Percentiles rank a stretch among this genome's conserved stretches.
These are phyloP conservation scores for Sphaeridia pumilis DNA, from an alignment of 2,888 invertebrate genomes.

Conservation along the genomic window DNA sequence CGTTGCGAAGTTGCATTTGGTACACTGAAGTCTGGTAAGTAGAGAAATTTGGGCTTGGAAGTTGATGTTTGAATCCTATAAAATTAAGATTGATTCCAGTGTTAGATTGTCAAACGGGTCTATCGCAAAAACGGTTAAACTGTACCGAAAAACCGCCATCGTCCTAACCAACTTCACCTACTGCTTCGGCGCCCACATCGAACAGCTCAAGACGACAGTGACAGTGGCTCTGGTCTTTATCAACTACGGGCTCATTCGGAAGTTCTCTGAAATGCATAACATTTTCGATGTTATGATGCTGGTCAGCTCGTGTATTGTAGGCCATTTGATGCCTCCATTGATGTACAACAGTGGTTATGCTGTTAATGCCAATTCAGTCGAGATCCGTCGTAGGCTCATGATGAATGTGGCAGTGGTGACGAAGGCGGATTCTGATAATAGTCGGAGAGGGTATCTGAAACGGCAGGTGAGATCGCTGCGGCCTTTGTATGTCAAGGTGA, in stretches of 20 bases:
- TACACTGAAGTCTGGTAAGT: conserved; percentile 1
- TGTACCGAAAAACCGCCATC: not conserved
- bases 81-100: no score
- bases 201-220: conserved; percentile 1
- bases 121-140: not conserved
- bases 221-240: conserved; percentile 1
- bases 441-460: not conserved
- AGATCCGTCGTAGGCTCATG: not conserved
- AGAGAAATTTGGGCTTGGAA: no score
- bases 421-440: not conserved
- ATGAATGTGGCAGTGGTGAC: not conserved
- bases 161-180: not conserved
- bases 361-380: not conserved
- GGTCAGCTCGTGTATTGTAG: not conserved
- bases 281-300: not conserved
- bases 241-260: not conserved
- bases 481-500: conserved; percentile 2
- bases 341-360: conserved; percentile 6
- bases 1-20: conserved; percentile 6
- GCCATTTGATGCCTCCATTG: conserved; percentile 4
- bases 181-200: not conserved
- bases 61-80: no score
- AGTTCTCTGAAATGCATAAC: not conserved
- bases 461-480: not conserved
- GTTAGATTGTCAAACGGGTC: no score